Base-by-base conservation (phyloP, 2,797 vertebrate species). In the Sebastes steindachneri region DNA sequence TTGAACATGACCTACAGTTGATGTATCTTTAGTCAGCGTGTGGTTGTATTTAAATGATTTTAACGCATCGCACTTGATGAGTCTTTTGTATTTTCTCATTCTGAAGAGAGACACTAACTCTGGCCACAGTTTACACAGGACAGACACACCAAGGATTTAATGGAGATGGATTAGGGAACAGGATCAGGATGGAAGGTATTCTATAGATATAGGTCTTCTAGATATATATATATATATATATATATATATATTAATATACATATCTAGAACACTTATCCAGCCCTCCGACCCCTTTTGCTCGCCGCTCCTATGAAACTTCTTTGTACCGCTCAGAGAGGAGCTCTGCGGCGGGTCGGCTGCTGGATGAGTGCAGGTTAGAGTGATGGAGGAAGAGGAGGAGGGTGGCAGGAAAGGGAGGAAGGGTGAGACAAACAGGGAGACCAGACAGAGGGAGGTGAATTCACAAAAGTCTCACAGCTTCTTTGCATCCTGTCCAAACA, bases 71-170 rank as follows among this genome's bases (percentile, higher is more conserved):
- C 19, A 29, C 10, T 19, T 15, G 2, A 25, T 45, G 25, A 53
- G 19, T 63, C 2, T 58, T 66, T 25, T 3, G 28, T 7, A 53
- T 51, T 62, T 53, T 29, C 21, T 74, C 5, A 23, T 28, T 3
- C 17, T 35, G 33, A 55, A 21, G 37, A 33, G 25, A 37, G 58
- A 73, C 33, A 19, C 14, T 37, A 54, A 68, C 88, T 89, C 90
- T 89, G 86, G 91, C 82, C 71, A 85, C 84, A 90, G 90, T 79
- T 91, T 25, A 85, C 88, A 92, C 80, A 82, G 80, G 88, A 93
- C 91, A 93, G 94, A 95, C 94, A 95, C 89, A 96, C 94, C 94
- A 94, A 95, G 95, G 94, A 88, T 92, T 70, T 12, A 11, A 91
- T 90, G 88, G 75, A 64, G 51, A 85, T 85, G 90, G 37, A 28